Percentiles rank a stretch among this genome's conserved stretches.
phyloP scores from a whole-genome alignment of 2,888 invertebrate species.

The Abrostola triplasia region DNA sequence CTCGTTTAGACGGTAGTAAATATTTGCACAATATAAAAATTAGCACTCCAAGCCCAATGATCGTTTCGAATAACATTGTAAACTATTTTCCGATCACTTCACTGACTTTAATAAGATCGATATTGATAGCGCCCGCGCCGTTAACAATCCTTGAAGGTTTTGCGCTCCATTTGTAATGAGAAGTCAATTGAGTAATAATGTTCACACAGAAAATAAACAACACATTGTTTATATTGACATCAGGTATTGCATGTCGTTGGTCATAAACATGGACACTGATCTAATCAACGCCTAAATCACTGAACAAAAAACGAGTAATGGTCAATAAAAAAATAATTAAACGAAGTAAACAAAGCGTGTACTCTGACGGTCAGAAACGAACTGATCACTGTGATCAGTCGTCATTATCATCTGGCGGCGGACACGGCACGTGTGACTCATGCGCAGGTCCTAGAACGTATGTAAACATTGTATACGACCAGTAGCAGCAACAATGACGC shows the following conservation, averaged over 20 bases:
- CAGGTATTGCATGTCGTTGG: slow-evolving; percentile 23
- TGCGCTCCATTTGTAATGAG: slow-evolving; percentile 72
- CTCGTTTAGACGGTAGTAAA: slow-evolving; percentile 59
- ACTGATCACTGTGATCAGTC: slow-evolving; percentile 72
- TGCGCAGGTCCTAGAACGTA: slow-evolving; percentile 75
- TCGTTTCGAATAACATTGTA: slow-evolving; percentile 80
- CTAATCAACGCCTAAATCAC: slow-evolving; percentile 47
- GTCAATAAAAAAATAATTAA: slow-evolving; percentile 30
- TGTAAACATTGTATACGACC: slow-evolving; percentile 77
- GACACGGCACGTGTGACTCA: slow-evolving; percentile 76
- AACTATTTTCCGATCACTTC: slow-evolving; percentile 72
- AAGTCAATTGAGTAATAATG: slow-evolving; percentile 66
- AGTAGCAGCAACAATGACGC: slow-evolving; percentile 76
- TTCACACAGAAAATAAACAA: slow-evolving; percentile 65
- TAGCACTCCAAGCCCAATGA: slow-evolving; percentile 77
- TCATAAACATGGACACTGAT: slow-evolving; percentile 36
- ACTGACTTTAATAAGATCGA: slow-evolving; percentile 72
- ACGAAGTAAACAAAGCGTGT: slow-evolving; percentile 60
- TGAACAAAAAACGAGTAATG: slow-evolving; percentile 34
- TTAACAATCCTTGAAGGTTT: slow-evolving; percentile 67
- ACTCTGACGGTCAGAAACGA: slow-evolving; percentile 64
- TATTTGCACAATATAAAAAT: slow-evolving; percentile 79
- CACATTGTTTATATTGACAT: slow-evolving; percentile 54
- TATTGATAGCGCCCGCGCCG: slow-evolving; percentile 58
- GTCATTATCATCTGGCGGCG: slow-evolving; percentile 77